Percentiles rank a stretch among this genome's conserved stretches.
Evolutionary conservation across 1,140 invertebrate genomes (phyloP).

Genomic region (Brachionus paranguensis): DNA sequence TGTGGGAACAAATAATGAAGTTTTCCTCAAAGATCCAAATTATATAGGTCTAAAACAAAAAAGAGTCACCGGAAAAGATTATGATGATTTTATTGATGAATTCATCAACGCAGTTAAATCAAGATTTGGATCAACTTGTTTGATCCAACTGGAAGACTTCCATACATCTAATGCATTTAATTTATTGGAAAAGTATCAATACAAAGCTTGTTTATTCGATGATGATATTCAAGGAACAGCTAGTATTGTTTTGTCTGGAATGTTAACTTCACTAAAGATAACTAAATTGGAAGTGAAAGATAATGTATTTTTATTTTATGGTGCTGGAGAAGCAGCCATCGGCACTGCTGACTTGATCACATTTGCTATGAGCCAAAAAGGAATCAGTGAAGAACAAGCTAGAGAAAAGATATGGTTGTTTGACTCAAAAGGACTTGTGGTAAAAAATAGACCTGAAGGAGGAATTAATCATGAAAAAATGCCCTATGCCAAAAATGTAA

Average conservation of each 20-base stretch:
- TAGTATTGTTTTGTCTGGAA: too few relatives aligned
- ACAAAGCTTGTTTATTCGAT: too few relatives aligned
- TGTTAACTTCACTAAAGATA: too few relatives aligned
- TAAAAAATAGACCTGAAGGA: slow-evolving; percentile 42
- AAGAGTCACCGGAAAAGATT: slow-evolving; percentile 33
- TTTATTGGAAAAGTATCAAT: too few relatives aligned
- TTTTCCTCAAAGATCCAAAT: slow-evolving; percentile 22
- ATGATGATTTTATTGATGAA: slow-evolving; percentile 43
- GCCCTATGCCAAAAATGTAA: slow-evolving; percentile 74
- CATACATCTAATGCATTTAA: slow-evolving; percentile 62
- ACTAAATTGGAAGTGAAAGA: too few relatives aligned
- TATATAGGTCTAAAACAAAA: slow-evolving; percentile 38
- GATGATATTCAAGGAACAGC: too few relatives aligned
- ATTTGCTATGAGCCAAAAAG: slow-evolving; percentile 74
- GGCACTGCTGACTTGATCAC: slow-evolving; percentile 81
- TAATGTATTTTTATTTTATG: slow-evolving; percentile 63
- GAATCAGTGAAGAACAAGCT: slow-evolving; percentile 68
- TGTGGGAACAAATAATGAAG: slow-evolving; percentile 19
- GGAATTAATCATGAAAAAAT: slow-evolving; percentile 64
- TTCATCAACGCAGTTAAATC: slow-evolving; percentile 42
- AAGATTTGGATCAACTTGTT: slow-evolving; percentile 49
- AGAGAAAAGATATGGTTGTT: slow-evolving; percentile 69
- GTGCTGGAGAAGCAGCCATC: slow-evolving; percentile 81
- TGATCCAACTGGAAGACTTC: slow-evolving; percentile 88
- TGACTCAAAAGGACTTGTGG: slow-evolving; percentile 57